These are phyloP conservation scores for Zaprionus capensis DNA, from an alignment of 1,140 invertebrate species.

Conservation along the genomic window DNA sequence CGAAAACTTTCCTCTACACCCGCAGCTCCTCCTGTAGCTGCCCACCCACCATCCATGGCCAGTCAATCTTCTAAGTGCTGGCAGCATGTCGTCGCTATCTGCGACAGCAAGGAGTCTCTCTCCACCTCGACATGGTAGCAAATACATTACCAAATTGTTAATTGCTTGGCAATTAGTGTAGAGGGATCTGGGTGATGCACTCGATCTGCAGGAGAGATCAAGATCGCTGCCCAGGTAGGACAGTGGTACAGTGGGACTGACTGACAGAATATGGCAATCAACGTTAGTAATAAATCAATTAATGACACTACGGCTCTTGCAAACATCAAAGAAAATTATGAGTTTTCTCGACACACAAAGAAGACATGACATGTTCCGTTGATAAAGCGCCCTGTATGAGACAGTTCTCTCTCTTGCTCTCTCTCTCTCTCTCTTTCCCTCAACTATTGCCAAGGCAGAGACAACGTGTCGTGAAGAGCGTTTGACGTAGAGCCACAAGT, in stretches of 20 bases:
- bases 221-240: conserved; percentile 4
- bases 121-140: conserved; percentile 31
- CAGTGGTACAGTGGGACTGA: conserved; percentile 1
- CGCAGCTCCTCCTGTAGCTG: background rate
- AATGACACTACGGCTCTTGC: conserved; percentile 62
- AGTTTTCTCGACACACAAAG: conserved; percentile 58
- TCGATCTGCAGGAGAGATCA: conserved; percentile 15
- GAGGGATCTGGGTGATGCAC: conserved; percentile 10
- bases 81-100: conserved; percentile 29
- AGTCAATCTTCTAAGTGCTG: conserved; percentile 60
- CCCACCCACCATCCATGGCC: background rate
- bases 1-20: conserved; percentile 11
- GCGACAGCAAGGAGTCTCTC: conserved; percentile 27
- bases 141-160: conserved; percentile 64
- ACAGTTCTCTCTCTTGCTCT: no score
- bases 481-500: conserved; percentile 9
- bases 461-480: conserved; percentile 45
- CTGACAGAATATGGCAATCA: conserved; percentile 39
- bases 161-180: conserved; percentile 61
- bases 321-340: conserved; percentile 77
- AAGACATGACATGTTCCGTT: conserved; percentile 46
- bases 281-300: conserved; percentile 74
- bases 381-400: conserved; percentile 44
- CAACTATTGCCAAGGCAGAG: conserved; percentile 22
- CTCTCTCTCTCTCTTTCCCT: background rate